Evolutionary conservation across 1,140 invertebrate species (phyloP), one percentile per base, ranked within the genome.

Genomic region (Lepidostoma basale): DNA sequence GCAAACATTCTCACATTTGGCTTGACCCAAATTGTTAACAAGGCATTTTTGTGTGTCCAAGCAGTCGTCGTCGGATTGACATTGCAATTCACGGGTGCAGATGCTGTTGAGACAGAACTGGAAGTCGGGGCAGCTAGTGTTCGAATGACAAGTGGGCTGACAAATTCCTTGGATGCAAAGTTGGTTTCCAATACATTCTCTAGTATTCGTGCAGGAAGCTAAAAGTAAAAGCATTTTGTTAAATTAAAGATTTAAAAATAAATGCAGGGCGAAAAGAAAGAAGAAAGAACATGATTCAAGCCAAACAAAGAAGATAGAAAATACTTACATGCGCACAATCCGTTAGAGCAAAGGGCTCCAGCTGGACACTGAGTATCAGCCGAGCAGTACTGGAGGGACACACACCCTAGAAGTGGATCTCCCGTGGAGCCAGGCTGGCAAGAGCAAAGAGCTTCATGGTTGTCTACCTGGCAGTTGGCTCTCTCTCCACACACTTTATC

Each of bases 381-480:
- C 47, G 87, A 88, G 76, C 93, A 96, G 74, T 92, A 92, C 70
- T 93, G 90, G 30, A 94, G 82, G 3, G 86, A 84, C 33, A 92
- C 88, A 76, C 93, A 95, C 8, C 92, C 92, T 26, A 94, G 81
- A 62, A 90, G 88, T 14, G 94, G 91, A 81, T 96, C 92, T 47
- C 94, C 94, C 8, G 92, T 94, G 63, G 87, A 91, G 16, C 93
- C 94, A 14, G 91, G 83, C 75, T 88, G 81, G 77, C 95, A 97
- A 4, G 86, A 86, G 75, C 94, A 97, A 10, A 90, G 82, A 1
- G 89, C 90, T n/a, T 89, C 85, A 72, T 93, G 91, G 76, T 90
- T 91, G 56, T 84, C 82, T 0, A 89, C 84, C 10, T 80, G 80
- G 75, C 93, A 94, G 47, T 87, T 85, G 1, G 93, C 90, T 74